Evolutionary conservation across 2,888 invertebrate species (phyloP).

Genomic region (Philereme vetulata): DNA sequence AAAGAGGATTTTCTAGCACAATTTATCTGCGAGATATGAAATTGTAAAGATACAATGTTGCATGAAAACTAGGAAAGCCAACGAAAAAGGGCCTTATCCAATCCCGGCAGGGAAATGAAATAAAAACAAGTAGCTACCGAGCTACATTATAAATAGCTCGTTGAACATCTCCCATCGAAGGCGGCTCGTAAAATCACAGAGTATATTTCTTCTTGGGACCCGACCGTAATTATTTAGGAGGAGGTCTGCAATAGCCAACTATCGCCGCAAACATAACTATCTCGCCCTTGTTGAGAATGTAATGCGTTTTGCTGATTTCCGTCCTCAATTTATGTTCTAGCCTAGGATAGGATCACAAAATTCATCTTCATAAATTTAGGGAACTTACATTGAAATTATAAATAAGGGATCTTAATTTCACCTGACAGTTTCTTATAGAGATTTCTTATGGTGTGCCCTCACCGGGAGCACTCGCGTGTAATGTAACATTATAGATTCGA

Average conservation of each 20-base stretch:
- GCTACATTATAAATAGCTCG: constrained; percentile 23
- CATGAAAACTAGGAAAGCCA: not conserved
- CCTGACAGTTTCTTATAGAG: no score
- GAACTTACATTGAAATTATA: no score
- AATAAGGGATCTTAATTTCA: no score
- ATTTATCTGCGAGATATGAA: not conserved
- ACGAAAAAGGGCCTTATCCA: not conserved
- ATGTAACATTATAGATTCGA: no score
- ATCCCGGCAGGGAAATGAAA: constrained; percentile 19
- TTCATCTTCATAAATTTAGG: no score
- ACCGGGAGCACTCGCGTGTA: no score
- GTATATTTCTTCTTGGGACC: constrained; percentile 44
- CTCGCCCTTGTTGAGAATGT: constrained; percentile 31
- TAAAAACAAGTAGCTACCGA: constrained; percentile 17
- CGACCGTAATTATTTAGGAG: constrained; percentile 55
- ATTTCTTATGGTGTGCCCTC: no score
- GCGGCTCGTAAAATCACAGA: constrained; percentile 46
- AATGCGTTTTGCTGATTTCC: no score
- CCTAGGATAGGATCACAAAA: no score
- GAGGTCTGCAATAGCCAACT: constrained; percentile 42
- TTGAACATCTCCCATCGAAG: constrained; percentile 31
- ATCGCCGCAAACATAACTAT: constrained; percentile 50
- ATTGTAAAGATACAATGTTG: not conserved
- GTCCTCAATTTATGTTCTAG: no score
- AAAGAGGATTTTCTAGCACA: not conserved